Evolutionary conservation across 1,140 invertebrate species (phyloP).

Genomic region (Ceratina japonica): DNA sequence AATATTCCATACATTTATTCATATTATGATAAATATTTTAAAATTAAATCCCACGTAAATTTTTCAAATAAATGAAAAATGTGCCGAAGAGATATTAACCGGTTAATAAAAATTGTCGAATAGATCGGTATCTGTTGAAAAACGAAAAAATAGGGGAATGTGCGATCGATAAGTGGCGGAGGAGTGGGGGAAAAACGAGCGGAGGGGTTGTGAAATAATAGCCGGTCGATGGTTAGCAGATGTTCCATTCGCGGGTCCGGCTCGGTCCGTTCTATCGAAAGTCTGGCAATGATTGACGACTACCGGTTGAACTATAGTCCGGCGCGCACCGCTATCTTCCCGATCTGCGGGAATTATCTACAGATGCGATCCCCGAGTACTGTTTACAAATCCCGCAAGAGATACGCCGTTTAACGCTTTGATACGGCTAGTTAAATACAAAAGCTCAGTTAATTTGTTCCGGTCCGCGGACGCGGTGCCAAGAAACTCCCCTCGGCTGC

Average conservation of each 20-base stretch:
- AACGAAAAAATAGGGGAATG: no score
- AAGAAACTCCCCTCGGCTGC: no score
- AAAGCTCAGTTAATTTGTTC: constrained; percentile 55
- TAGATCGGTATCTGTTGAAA: no score
- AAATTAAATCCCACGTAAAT: no score
- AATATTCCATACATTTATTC: no score
- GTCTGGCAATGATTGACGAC: constrained; percentile 51
- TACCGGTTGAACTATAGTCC: constrained; percentile 50
- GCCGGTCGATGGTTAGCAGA: constrained; percentile 43
- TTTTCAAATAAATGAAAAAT: no score
- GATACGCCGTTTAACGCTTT: constrained; percentile 46
- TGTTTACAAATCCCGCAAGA: constrained; percentile 44
- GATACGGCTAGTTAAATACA: constrained; percentile 52
- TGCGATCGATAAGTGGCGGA: no score
- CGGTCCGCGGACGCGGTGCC: constrained; percentile 40
- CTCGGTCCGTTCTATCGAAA: constrained; percentile 55
- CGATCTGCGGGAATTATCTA: constrained; percentile 31
- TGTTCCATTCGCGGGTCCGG: no score
- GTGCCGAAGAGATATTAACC: no score
- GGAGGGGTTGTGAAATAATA: constrained; percentile 43
- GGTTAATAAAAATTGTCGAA: no score
- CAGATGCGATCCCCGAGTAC: constrained; percentile 40
- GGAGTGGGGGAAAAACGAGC: no score
- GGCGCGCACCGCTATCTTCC: constrained; percentile 24
- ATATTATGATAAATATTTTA: no score